phyloP scores from a whole-genome alignment of 2,888 invertebrate genomes.

The Mythimna ferrago region DNA sequence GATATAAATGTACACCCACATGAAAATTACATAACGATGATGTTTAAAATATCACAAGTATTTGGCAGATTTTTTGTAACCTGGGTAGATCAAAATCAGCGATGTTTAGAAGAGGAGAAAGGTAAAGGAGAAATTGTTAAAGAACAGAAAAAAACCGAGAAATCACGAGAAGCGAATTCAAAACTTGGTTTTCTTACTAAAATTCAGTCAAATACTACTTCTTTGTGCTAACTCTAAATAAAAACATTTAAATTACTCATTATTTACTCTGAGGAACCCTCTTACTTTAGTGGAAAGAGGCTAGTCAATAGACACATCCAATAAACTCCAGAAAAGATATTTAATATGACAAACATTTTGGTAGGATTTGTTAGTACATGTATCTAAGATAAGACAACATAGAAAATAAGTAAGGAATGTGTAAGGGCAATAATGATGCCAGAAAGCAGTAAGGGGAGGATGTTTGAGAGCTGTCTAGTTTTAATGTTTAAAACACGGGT shows the following conservation, averaged over 20 bases:
- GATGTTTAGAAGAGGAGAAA: conserved; percentile 6
- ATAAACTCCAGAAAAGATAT: neutral
- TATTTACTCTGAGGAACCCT: neutral
- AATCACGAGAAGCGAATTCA: neutral
- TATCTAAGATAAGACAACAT: neutral
- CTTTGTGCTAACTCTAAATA: conserved; percentile 24
- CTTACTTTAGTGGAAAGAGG: neutral
- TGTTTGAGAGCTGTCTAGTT: neutral
- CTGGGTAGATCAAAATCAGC: conserved; percentile 37
- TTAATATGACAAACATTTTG: neutral
- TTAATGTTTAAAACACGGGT: neutral
- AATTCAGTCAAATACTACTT: conserved; percentile 30
- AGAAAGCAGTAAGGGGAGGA: no score
- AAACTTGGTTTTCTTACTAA: conserved; percentile 2
- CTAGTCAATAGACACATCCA: neutral
- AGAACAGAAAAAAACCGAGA: conserved; percentile 17
- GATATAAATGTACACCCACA: neutral
- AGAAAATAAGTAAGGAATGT: neutral
- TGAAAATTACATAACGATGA: conserved; percentile 25
- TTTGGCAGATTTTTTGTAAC: conserved; percentile 37
- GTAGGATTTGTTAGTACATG: neutral
- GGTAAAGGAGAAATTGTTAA: neutral
- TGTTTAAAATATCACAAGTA: conserved; percentile 35
- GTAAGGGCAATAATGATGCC: neutral
- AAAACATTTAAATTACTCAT: neutral